Conservation (phyloP, 2,113 vertebrate species). For the Oryctolagus cuniculus region mOryCun1.1 NC_091433.1:14675001-14675500, state of each 20-base stretch:
- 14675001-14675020: constrained; percentile 3
- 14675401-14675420: constrained; percentile 53
- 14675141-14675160: constrained; percentile 74
- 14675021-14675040: neutral
- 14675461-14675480: constrained; percentile 55
- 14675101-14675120: constrained; percentile 59
- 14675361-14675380: constrained; percentile 27
- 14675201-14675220: constrained; percentile 61
- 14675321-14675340: constrained; percentile 32
- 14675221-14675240: constrained; percentile 79
- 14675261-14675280: constrained; percentile 75
- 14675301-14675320: constrained; percentile 50
- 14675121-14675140: constrained; percentile 72
- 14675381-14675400: constrained; percentile 36
- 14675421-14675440: neutral
- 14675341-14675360: constrained; percentile 28
- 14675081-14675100: constrained; percentile 71
- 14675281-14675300: constrained; percentile 67
- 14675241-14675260: constrained; percentile 80
- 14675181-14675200: constrained; percentile 79
- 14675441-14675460: constrained; percentile 39
- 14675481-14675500: neutral
- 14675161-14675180: constrained; percentile 75
- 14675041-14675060: constrained; percentile 51
- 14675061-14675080: constrained; percentile 28